Evolutionary conservation across 2,888 invertebrate species (phyloP).

Genomic region (Trypoxylon attenuatum): DNA sequence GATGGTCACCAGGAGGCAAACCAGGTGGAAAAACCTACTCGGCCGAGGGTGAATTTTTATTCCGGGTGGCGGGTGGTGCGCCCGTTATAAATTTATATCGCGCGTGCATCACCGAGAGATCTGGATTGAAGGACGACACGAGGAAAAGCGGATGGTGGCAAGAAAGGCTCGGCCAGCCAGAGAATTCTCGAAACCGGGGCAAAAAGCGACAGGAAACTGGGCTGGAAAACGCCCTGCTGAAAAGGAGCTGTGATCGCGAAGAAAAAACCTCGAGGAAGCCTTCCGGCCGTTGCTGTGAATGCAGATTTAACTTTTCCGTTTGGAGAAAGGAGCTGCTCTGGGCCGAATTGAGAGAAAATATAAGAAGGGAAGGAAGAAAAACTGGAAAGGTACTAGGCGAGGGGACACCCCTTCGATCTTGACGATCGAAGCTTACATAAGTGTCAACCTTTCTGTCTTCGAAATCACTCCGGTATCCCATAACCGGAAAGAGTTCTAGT

Average conservation of each 20-base stretch:
- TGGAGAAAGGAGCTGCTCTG: slow-evolving; percentile 27
- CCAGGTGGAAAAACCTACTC: neutral
- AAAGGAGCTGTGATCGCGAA: neutral
- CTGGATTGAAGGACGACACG: slow-evolving; percentile 40
- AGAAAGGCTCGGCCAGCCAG: slow-evolving; percentile 5
- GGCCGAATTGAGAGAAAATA: slow-evolving; percentile 15
- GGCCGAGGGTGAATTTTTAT: slow-evolving; percentile 38
- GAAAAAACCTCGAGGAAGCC: slow-evolving; percentile 9
- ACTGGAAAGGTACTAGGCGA: slow-evolving; percentile 4
- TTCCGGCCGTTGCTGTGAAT: slow-evolving; percentile 35
- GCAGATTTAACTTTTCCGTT: slow-evolving; percentile 59
- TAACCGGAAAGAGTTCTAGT: slow-evolving; percentile 25
- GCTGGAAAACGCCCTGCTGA: neutral
- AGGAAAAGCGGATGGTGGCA: slow-evolving; percentile 4
- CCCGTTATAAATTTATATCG: slow-evolving; percentile 51
- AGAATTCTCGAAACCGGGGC: slow-evolving; percentile 6
- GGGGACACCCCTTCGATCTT: slow-evolving; percentile 37
- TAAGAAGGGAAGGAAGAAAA: slow-evolving; percentile 2
- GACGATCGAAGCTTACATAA: slow-evolving; percentile 48
- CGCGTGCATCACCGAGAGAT: slow-evolving; percentile 36
- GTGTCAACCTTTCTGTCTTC: slow-evolving; percentile 47
- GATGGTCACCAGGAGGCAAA: neutral
- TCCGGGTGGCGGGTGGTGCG: slow-evolving; percentile 15
- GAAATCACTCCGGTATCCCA: slow-evolving; percentile 49
- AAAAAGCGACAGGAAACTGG: neutral